These are phyloP conservation scores for Megalonaias nervosa DNA, from an alignment of 1,140 invertebrate species.

Conservation along the genomic window DNA sequence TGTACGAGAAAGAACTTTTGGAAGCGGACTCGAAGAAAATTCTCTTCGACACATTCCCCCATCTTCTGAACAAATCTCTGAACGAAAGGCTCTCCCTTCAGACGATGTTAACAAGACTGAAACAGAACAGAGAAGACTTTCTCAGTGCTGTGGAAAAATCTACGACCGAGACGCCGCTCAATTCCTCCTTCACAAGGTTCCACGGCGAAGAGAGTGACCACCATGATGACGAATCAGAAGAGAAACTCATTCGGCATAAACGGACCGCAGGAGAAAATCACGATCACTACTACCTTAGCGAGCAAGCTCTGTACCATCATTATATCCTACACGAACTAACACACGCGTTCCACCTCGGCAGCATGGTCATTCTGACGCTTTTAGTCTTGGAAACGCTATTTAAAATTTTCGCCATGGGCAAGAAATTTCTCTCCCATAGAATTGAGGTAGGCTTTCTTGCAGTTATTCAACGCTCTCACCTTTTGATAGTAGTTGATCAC, in stretches of 20 bases:
- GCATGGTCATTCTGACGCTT: constrained; percentile 59
- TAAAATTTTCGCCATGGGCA: constrained; percentile 65
- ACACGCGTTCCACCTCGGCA: constrained; percentile 61
- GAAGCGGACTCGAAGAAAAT: constrained; percentile 50
- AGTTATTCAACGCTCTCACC: no score
- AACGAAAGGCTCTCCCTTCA: constrained; percentile 40
- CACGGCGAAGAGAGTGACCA: no score
- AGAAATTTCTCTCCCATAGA: constrained; percentile 62
- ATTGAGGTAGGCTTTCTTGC: constrained; percentile 53
- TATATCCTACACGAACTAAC: constrained; percentile 58
- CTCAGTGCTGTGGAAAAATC: no score
- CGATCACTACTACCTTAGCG: constrained; percentile 40
- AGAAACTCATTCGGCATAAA: constrained; percentile 30
- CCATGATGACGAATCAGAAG: constrained; percentile 14
- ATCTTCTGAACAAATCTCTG: constrained; percentile 47
- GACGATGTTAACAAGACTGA: constrained; percentile 33
- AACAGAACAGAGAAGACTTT: no score
- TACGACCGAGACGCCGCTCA: no score
- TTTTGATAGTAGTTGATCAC: no score
- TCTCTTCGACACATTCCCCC: constrained; percentile 52
- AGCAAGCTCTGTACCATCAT: constrained; percentile 41
- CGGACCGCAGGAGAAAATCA: constrained; percentile 46
- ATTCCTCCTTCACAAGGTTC: no score
- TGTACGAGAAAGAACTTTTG: constrained; percentile 50
- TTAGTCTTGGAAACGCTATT: constrained; percentile 59